A percentile compares a stretch with the other conserved stretches of the same genome.
Evolutionary conservation across 2,888 invertebrate genomes (phyloP).

Genomic region (Nesidiocoris tenuis): DNA sequence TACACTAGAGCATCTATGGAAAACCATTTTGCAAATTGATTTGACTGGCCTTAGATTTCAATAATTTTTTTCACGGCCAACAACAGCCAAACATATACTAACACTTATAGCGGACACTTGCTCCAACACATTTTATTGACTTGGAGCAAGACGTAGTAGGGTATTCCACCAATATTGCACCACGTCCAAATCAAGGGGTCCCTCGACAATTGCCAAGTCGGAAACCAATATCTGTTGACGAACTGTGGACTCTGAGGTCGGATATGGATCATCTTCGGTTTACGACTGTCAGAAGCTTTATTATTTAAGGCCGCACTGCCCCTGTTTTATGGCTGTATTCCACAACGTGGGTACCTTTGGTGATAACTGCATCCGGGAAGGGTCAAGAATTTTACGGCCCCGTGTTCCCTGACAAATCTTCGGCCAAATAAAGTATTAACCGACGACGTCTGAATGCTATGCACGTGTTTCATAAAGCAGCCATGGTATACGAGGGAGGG

Average conservation of each 20-base stretch:
- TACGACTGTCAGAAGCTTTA: neutral
- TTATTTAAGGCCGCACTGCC: neutral
- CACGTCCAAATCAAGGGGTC: neutral
- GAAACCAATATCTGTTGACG: neutral
- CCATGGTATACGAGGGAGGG: too few relatives aligned
- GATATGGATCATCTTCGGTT: neutral
- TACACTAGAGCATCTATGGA: too few relatives aligned
- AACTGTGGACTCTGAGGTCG: neutral
- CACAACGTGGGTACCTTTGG: neutral
- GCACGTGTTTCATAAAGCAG: too few relatives aligned
- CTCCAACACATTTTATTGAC: too few relatives aligned
- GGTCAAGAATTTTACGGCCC: constrained; percentile 41
- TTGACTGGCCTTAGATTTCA: too few relatives aligned
- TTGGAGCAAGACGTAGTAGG: too few relatives aligned
- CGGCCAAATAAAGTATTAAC: constrained; percentile 44
- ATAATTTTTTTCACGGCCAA: too few relatives aligned
- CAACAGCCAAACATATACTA: too few relatives aligned
- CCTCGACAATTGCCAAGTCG: neutral
- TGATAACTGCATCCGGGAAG: constrained; percentile 31
- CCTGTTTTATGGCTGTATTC: neutral
- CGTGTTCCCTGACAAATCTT: constrained; percentile 43
- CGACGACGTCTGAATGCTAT: too few relatives aligned
- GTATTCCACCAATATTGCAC: too few relatives aligned
- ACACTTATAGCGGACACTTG: too few relatives aligned
- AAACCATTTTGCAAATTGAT: too few relatives aligned